phyloP scores from a whole-genome alignment of 92 coral and sea anemone genomes.

The Porites divaricata region DNA sequence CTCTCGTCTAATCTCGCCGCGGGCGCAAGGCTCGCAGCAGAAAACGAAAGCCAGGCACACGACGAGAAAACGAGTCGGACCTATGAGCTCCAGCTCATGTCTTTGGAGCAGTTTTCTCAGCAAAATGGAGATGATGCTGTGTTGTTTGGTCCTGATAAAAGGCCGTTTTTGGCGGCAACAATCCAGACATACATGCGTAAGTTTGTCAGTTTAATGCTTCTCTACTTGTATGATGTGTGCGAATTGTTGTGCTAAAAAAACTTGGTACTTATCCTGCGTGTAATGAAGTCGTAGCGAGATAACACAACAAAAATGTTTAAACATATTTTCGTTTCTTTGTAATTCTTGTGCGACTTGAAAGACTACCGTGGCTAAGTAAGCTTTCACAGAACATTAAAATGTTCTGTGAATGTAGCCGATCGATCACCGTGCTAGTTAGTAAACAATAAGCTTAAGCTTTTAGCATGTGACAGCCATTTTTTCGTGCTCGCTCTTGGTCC shows the following conservation, averaged over 20 bases:
- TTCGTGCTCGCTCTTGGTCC: too few species aligned
- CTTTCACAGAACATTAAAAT: too few species aligned
- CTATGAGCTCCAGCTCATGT: constrained; percentile 44
- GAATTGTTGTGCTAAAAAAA: neutral
- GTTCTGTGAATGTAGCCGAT: too few species aligned
- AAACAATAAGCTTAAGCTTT: too few species aligned
- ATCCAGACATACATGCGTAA: constrained; percentile 41
- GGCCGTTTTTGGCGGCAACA: constrained; percentile 45
- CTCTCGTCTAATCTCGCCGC: neutral
- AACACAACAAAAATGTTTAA: too few species aligned
- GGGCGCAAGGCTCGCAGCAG: neutral
- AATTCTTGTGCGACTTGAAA: too few species aligned
- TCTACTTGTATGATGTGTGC: neutral
- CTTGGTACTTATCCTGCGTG: too few species aligned
- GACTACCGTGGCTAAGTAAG: too few species aligned
- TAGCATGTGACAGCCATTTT: too few species aligned
- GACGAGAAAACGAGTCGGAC: constrained; percentile 23
- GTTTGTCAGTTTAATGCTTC: constrained; percentile 8
- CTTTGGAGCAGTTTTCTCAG: constrained; percentile 34
- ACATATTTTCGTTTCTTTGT: too few species aligned
- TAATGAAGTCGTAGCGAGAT: too few species aligned
- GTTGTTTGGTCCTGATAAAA: constrained; percentile 35
- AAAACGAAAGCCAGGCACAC: constrained; percentile 29
- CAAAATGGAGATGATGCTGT: constrained; percentile 33
- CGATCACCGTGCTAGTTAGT: too few species aligned